Base-by-base conservation (phyloP, 64 coral and sea anemone species). In the Montipora capricornis region DNA sequence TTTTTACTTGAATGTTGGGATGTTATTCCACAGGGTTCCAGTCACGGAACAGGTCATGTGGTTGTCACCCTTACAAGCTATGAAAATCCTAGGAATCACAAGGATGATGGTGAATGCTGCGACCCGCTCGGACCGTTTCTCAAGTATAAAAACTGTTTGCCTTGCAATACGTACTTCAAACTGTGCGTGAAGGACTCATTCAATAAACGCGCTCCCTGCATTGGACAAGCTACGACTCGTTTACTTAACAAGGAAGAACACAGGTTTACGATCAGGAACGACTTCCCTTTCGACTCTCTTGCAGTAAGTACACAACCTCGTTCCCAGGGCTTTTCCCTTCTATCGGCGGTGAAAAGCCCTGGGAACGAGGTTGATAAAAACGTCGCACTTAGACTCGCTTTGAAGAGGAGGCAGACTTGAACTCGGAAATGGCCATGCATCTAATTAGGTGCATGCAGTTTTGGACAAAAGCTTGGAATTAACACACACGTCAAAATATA, bases 161-260 rank as follows among this genome's bases (percentile, higher is more conserved):
- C 78, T 84, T 96, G 95, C 69, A 51, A 96, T 3, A 73, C 89
- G 5, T 96, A 90, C 51, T 51, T 96, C 1, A 93, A 93, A 49
- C 67, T 89, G 14, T 96, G 91, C 46, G 51, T 93, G 82, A 79
- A 87, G 4, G 60, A 90, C 2, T 26, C 44, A 4, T 57, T 47
- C 20, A 5, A 4, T 73, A 62, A 60, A 11, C 6, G 17, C 66
- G 87, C 87, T 49, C 29, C 37, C 37, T 37, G 87, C 71, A 73
- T 96, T 26, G 91, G 60, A 62, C 26, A n/a, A 46, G 15, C 60
- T 19, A 10, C 51, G 11, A 96, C 95, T 49, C 69, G 20, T 3
- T 60, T 37, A 37, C 90, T 53, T 87, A 87, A 3, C 11, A 24
- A 4, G 59, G 68, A 73, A 14, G 49, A 81, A 47, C 45, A 51